Percentiles rank a stretch among this genome's conserved stretches.
Conservation (phyloP, 2,797 vertebrate genomes). For the Pantherophis alleghaniensis region DNA sequence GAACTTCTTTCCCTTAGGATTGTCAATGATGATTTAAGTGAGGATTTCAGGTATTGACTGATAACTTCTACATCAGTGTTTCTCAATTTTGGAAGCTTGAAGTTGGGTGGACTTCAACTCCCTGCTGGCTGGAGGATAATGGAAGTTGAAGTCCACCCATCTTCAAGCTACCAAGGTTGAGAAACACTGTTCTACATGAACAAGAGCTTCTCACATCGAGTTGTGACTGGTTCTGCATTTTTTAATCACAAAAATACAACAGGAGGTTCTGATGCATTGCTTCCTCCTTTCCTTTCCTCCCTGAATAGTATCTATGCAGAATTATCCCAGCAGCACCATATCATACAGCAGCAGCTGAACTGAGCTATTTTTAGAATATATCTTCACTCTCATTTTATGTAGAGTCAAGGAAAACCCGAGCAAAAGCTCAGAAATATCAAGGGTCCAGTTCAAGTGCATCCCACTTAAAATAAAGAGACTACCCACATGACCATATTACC, state of each 20-base stretch:
- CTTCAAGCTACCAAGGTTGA: too few relatives aligned
- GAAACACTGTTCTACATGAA: not conserved
- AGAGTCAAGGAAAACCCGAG: conserved; percentile 54
- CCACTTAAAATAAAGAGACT: conserved; percentile 53
- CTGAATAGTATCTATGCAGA: not conserved
- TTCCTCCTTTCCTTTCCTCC: not conserved
- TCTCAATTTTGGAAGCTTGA: too few relatives aligned
- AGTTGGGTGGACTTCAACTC: too few relatives aligned
- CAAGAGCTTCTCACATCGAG: not conserved
- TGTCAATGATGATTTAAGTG: not conserved
- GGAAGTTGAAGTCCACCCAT: too few relatives aligned
- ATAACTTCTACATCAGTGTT: not conserved
- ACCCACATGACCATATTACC: conserved; percentile 9
- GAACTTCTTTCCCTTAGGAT: not conserved
- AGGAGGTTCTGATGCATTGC: not conserved
- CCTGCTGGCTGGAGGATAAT: too few relatives aligned
- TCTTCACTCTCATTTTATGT: conserved; percentile 46
- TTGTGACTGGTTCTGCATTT: not conserved
- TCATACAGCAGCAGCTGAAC: not conserved
- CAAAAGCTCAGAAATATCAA: conserved; percentile 60
- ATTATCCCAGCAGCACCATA: not conserved
- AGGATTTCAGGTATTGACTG: not conserved
- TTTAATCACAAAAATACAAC: not conserved
- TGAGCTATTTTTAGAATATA: conserved; percentile 24
- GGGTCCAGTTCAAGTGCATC: conserved; percentile 48